Conservation (phyloP, 2,113 vertebrate genomes). For the Dissostichus mawsoni region DNA sequence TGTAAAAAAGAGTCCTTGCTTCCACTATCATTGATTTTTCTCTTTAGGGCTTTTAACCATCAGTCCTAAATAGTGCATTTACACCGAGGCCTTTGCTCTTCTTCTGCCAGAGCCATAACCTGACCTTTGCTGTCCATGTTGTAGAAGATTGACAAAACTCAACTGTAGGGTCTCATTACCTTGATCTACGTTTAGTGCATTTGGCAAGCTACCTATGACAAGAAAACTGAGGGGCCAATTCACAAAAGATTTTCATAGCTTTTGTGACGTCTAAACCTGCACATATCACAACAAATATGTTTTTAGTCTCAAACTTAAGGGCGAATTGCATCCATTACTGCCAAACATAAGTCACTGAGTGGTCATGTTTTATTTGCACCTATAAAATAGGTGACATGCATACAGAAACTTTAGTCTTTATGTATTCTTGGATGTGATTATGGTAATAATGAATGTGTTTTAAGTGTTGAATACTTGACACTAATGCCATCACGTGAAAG, state of each 20-base stretch:
- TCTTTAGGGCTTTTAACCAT: neutral
- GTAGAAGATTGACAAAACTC: neutral
- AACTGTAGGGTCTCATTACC: neutral
- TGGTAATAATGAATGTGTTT: neutral
- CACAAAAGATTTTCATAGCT: too few relatives aligned
- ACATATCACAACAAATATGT: too few relatives aligned
- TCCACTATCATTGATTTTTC: neutral
- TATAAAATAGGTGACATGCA: too few relatives aligned
- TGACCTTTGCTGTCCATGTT: neutral
- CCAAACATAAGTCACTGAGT: too few relatives aligned
- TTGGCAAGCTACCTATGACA: neutral
- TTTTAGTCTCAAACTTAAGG: too few relatives aligned
- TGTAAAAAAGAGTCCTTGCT: too few relatives aligned
- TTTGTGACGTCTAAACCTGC: too few relatives aligned
- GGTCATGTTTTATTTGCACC: too few relatives aligned
- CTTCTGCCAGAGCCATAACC: neutral
- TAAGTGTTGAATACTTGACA: neutral
- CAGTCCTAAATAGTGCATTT: neutral
- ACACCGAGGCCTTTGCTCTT: neutral
- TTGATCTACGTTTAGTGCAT: too few relatives aligned
- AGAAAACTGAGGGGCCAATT: too few relatives aligned
- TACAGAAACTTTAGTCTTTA: too few relatives aligned
- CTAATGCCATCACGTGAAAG: neutral
- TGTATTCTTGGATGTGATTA: neutral
- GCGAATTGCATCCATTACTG: too few relatives aligned